Evolutionary conservation across 2,888 invertebrate genomes (phyloP), one percentile per base, ranked within the genome.

Genomic region (Dexiosoma caninum): DNA sequence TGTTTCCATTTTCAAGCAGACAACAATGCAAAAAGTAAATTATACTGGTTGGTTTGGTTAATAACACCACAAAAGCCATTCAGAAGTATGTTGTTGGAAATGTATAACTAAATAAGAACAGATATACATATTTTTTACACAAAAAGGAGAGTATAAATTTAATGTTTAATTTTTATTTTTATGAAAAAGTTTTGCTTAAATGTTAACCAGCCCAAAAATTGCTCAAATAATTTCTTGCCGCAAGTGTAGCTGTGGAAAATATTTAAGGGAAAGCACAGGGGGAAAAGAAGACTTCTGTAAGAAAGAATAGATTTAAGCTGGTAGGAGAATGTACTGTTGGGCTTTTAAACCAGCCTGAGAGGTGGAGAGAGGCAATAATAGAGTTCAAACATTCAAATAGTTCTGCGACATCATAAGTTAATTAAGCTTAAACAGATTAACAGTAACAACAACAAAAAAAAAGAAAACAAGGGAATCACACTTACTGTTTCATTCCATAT

Each of bases 401-500:
- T 44, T 59, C 51, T 53, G 44, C 70, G 57, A 53, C 69, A 77
- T 70, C 80, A 83, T 74, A 84, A 85, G 85, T 85, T 85, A 86
- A 86, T 86, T 86, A 86, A 84, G 84, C 85, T 87, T 84, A 87
- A 86, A 86, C 87, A 85, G 85, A 85, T 86, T 85, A 84, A 85
- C 84, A 86, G 86, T 84, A 86, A 81, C 74, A 82, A 83, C 83
- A 30, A 49, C 35, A 49, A 30, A 14, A 14, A n/a, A n/a, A 27
- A 59, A 23, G 16, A 12, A 59, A 59, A 5, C 6, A 27, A 59
- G 14, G 16, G n/a, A 59, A 59, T 1, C 6, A 21, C 12, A 27
- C 27, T 27, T 27, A 6, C 27, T 27, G 6, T 23, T 49, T 6
- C n/a, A 19, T 21, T n/a, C 6, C 6, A 1, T 10, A 37, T 37